A percentile compares a stretch with the other conserved stretches of the same genome.
These are phyloP conservation scores for Equus quagga DNA, from an alignment of 2,113 vertebrate species.

Conservation along the genomic window DNA sequence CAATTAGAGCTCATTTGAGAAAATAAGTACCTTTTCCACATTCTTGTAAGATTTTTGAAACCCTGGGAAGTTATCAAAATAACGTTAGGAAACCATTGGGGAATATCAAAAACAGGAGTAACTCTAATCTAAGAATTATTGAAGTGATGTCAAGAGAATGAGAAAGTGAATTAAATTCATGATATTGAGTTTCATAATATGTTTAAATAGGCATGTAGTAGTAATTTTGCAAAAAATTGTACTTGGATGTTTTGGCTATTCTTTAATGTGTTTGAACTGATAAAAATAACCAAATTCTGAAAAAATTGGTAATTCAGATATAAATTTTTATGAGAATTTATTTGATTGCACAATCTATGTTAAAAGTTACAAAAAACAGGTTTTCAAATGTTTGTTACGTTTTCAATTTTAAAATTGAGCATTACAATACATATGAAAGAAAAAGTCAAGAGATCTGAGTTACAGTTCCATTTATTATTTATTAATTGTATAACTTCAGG, in stretches of 20 bases:
- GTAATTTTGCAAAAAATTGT: background rate
- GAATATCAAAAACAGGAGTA: background rate
- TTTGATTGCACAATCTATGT: background rate
- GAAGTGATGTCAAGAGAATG: background rate
- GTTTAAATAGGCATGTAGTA: background rate
- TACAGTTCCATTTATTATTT: background rate
- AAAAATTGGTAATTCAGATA: background rate
- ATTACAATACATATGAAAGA: background rate
- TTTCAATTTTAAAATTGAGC: conserved; percentile 24
- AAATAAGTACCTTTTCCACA: background rate
- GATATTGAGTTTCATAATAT: background rate
- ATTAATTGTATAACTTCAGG: background rate
- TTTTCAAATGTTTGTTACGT: conserved; percentile 4
- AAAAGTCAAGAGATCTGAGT: background rate
- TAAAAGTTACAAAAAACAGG: background rate
- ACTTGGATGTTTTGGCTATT: background rate
- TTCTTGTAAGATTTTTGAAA: conserved; percentile 34
- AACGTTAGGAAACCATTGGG: background rate
- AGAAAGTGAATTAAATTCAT: background rate
- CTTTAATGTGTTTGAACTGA: conserved; percentile 23
- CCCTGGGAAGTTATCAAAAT: conserved; percentile 29
- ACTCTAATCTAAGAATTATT: background rate
- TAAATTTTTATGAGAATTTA: background rate
- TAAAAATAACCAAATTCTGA: background rate
- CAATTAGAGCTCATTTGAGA: background rate